Base-by-base conservation (phyloP, 2,797 vertebrate species). In the Schizopygopsis pylzovi region DNA sequence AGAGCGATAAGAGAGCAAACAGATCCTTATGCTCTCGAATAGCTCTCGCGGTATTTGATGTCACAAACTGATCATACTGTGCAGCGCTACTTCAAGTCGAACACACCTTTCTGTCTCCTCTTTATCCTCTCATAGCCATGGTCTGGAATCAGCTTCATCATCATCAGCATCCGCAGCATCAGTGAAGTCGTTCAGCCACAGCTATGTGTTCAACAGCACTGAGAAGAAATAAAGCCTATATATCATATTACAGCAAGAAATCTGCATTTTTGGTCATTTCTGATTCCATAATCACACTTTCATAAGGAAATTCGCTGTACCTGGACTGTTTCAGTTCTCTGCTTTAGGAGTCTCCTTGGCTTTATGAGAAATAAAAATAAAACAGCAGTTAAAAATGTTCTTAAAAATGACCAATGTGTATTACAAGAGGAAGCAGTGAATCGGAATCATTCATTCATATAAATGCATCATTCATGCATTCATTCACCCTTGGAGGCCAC, bases 401-500 rank as follows among this genome's bases (percentile, higher is more conserved):
- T 63, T 63, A 83, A 25, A 83, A 67, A 16, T 12, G 0, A 43
- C 83, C 37, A 54, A 22, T 16, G 33, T 33, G 71, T 6, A 84
- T 45, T 45, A 45, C 43, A 22, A 80, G 18, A 39, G 43, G 25
- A 37, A 39, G n/a, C 22, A 63, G 20, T 83, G 12, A 1, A 47
- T 33, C 93, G 0, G 33, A 2, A 33, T 33, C 33, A 33, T 33
- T 33, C 33, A 33, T 33, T 33, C 33, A 33, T 33, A 33, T 33
- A 33, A 33, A 33, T 33, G 2, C 33, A 33, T 33, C 33, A 33
- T 33, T 33, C 33, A 33, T 33, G 33, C 2, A 33, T 33, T 33
- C 0, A 33, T 33, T 95, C 93, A 99, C 98, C 97, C 0, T 97
- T 97, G 0, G 97, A 93, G 70, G 95, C 94, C 90, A 98, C 96